Evolutionary conservation across 2,888 invertebrate species (phyloP).

Genomic region (Eristalis intricaria): DNA sequence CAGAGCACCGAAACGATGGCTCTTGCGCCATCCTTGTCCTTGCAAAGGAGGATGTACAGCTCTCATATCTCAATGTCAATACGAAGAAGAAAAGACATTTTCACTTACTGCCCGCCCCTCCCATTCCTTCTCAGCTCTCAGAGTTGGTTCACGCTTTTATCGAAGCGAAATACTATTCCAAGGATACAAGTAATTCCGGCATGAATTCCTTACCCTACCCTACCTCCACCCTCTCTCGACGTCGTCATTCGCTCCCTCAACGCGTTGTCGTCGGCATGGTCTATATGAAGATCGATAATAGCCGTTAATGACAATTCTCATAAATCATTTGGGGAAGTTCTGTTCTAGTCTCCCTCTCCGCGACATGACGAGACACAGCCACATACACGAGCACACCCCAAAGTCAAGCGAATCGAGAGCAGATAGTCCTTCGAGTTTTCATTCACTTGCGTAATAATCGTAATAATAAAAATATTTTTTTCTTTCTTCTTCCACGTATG

Average conservation of each 20-base stretch:
- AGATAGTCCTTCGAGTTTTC: slow-evolving; percentile 60
- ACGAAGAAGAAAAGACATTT: slow-evolving; percentile 50
- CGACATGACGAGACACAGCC: slow-evolving; percentile 26
- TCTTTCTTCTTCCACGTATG: background rate
- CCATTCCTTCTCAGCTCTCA: background rate
- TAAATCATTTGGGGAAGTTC: slow-evolving; percentile 77
- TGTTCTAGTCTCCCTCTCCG: slow-evolving; percentile 17
- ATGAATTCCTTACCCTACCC: slow-evolving; percentile 52
- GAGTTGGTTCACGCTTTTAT: slow-evolving; percentile 3
- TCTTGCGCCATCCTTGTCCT: background rate
- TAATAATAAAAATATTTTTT: slow-evolving; percentile 60
- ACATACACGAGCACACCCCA: slow-evolving; percentile 28
- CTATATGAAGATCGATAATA: slow-evolving; percentile 69
- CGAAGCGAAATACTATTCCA: slow-evolving; percentile 46
- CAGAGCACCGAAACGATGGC: slow-evolving; percentile 12
- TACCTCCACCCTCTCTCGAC: background rate
- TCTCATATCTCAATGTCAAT: slow-evolving; percentile 68
- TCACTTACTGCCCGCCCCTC: background rate
- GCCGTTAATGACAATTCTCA: slow-evolving; percentile 79
- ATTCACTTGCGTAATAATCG: slow-evolving; percentile 65
- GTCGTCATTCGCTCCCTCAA: background rate
- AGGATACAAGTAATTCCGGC: slow-evolving; percentile 69
- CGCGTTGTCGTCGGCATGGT: slow-evolving; percentile 12
- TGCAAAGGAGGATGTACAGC: slow-evolving; percentile 53
- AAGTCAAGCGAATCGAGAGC: background rate